Conservation (phyloP, 2,888 invertebrate genomes). For the Caradrina kadenii region DNA sequence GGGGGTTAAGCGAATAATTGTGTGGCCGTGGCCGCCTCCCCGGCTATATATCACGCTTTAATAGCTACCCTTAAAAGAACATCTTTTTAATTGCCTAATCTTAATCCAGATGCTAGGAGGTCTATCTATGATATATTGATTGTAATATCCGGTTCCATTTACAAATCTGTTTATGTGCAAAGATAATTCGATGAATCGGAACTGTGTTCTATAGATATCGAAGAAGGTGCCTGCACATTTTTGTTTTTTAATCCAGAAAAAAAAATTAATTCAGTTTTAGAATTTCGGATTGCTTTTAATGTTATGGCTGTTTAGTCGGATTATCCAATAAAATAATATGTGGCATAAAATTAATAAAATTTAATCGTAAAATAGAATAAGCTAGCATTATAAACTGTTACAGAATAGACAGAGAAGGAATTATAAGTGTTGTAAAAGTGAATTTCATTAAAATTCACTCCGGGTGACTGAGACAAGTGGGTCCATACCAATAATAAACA, state of each 20-base stretch:
- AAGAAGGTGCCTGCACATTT: constrained; percentile 14
- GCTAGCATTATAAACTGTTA: constrained; percentile 66
- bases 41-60: constrained; percentile 81
- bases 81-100: constrained; percentile 85
- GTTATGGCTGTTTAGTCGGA: constrained; percentile 61
- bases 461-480: constrained; percentile 78
- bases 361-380: constrained; percentile 76
- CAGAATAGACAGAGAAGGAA: constrained; percentile 63
- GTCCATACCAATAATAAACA: constrained; percentile 75
- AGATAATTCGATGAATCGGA: constrained; percentile 10
- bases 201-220: neutral
- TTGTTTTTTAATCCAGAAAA: constrained; percentile 28
- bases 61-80: constrained; percentile 85
- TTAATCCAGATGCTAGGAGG: constrained; percentile 81
- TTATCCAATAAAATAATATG: constrained; percentile 64
- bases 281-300: constrained; percentile 64
- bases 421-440: constrained; percentile 71
- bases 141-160: constrained; percentile 37
- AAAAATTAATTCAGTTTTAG: constrained; percentile 50
- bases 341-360: constrained; percentile 73
- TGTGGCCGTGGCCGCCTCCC: constrained; percentile 62
- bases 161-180: constrained; percentile 4
- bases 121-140: constrained; percentile 67
- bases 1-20: constrained; percentile 82
- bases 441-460: constrained; percentile 82